A percentile compares a stretch with the other conserved stretches of the same genome.
Evolutionary conservation across 2,888 invertebrate genomes (phyloP).

Genomic region (Syrphus vitripennis): DNA sequence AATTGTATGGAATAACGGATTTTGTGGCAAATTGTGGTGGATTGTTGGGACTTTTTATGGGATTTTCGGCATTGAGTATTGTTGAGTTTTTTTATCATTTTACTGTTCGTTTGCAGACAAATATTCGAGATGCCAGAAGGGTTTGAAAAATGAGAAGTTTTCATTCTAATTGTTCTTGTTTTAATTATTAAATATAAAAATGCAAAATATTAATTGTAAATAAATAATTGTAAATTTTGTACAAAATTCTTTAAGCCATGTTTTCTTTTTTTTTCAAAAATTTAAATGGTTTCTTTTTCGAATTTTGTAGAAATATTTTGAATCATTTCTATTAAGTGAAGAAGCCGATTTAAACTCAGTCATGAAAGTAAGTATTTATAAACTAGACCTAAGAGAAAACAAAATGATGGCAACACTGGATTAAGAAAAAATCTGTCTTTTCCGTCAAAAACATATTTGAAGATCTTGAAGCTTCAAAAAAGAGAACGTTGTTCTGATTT

Average conservation of each 20-base stretch:
- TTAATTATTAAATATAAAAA: background rate
- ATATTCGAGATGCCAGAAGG: slow-evolving; percentile 22
- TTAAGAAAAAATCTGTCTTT: no score
- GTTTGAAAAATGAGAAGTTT: background rate
- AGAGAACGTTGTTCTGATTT: no score
- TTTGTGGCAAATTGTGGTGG: slow-evolving; percentile 87
- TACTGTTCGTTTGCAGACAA: slow-evolving; percentile 73
- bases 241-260: background rate
- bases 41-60: slow-evolving; percentile 82
- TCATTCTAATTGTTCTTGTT: background rate
- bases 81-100: slow-evolving; percentile 83
- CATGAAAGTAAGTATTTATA: no score
- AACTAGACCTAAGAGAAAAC: no score
- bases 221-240: background rate
- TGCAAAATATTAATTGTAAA: slow-evolving; percentile 4
- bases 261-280: no score
- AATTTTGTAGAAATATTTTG: no score
- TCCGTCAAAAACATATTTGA: no score
- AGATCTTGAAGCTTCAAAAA: no score
- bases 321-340: no score
- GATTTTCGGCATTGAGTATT: slow-evolving; percentile 79
- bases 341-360: no score
- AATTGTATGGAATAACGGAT: slow-evolving; percentile 86
- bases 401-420: no score
- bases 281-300: no score